Conservation (phyloP, 2,888 invertebrate genomes). For the Andrena marginata region DNA sequence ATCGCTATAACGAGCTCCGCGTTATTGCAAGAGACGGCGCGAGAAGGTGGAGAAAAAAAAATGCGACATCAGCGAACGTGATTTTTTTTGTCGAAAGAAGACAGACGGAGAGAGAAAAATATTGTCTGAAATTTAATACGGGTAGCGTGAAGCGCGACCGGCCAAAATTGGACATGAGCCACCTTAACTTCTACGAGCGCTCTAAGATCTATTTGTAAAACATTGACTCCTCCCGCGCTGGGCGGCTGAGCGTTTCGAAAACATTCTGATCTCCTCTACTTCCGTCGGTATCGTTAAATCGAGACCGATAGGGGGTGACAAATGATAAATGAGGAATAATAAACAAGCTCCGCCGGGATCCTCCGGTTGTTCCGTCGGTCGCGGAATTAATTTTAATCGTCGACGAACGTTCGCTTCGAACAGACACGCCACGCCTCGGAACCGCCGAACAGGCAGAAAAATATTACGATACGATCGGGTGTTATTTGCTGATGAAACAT, state of each 20-base stretch:
- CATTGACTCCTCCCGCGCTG: constrained; percentile 84
- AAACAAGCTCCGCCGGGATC: not conserved
- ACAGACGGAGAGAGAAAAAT: constrained; percentile 76
- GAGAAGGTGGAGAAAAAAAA: constrained; percentile 7
- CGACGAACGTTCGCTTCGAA: too few species aligned
- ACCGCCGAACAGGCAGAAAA: not conserved
- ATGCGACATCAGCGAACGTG: not conserved
- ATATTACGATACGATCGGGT: constrained; percentile 27
- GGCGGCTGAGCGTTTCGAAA: constrained; percentile 75
- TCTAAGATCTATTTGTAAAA: constrained; percentile 85
- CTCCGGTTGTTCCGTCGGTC: not conserved
- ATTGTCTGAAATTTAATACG: constrained; percentile 85
- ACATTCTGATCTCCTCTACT: constrained; percentile 64
- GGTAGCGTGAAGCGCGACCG: constrained; percentile 82
- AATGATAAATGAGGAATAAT: not conserved
- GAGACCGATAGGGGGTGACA: not conserved
- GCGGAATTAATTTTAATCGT: not conserved
- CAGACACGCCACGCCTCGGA: not conserved
- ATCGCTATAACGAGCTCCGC: not conserved
- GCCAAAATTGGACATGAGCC: constrained; percentile 85
- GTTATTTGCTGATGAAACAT: constrained; percentile 56
- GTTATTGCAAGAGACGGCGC: not conserved
- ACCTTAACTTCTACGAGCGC: constrained; percentile 82
- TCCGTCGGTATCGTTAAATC: constrained; percentile 11
- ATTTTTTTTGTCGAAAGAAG: constrained; percentile 21